These are phyloP conservation scores for Rachycentron canadum DNA, from an alignment of 2,797 vertebrate genomes.

Conservation along the genomic window DNA sequence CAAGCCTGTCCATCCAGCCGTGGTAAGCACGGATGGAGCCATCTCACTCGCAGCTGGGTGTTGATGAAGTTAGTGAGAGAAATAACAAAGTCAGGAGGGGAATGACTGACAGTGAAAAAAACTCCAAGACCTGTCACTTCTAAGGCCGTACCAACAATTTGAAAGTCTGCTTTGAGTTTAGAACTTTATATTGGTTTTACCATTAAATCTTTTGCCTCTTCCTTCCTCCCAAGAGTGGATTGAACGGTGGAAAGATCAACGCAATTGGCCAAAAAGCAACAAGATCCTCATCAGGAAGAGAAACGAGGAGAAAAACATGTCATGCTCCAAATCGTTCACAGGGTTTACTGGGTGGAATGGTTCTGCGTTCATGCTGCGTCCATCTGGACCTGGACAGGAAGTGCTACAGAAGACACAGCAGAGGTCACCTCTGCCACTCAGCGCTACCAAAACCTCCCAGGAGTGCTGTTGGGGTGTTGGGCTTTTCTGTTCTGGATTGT, in stretches of 20 bases:
- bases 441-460: conserved; percentile 8
- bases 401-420: conserved; percentile 19
- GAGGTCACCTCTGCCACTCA: conserved; percentile 44
- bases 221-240: not conserved
- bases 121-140: conserved; percentile 9
- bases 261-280: conserved; percentile 22
- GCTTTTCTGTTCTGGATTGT: conserved; percentile 31
- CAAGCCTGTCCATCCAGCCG: conserved; percentile 36
- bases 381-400: conserved; percentile 44
- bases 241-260: conserved; percentile 25
- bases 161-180: conserved; percentile 12
- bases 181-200: conserved; percentile 16
- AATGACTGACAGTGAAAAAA: conserved; percentile 54
- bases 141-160: not conserved
- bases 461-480: conserved; percentile 12
- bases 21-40: conserved; percentile 21
- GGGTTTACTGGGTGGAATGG: conserved; percentile 23
- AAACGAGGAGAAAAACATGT: conserved; percentile 20
- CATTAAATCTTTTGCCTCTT: conserved; percentile 11
- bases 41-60: conserved; percentile 60
- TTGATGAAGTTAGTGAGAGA: conserved; percentile 43
- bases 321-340: conserved; percentile 13
- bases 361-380: conserved; percentile 34
- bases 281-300: conserved; percentile 37
- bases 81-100: conserved; percentile 36